These are phyloP conservation scores for Doryteuthis pealeii DNA, from an alignment of 1,140 invertebrate species.

Conservation along the genomic window DNA sequence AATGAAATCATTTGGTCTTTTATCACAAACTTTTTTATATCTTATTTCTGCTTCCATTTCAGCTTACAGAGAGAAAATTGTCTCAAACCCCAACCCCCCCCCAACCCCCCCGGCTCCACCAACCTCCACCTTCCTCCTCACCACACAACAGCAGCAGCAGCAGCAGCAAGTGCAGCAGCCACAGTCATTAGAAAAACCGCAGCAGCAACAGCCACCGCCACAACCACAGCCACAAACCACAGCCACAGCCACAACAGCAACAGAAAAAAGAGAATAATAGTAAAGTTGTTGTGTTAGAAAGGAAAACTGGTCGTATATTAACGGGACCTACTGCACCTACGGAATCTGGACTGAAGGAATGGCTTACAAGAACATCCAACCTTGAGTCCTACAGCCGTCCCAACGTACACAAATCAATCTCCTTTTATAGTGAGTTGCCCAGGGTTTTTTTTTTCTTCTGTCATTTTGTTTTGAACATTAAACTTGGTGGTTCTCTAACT, in stretches of 20 bases:
- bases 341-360: constrained; percentile 74
- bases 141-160: too few species aligned
- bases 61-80: too few species aligned
- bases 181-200: background rate
- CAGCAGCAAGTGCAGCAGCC: too few species aligned
- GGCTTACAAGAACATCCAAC: constrained; percentile 84
- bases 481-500: too few species aligned
- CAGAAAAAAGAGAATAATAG: constrained; percentile 1
- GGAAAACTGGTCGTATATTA: constrained; percentile 74
- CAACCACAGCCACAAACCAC: background rate
- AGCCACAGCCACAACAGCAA: background rate
- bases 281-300: constrained; percentile 76
- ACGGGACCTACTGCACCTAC: constrained; percentile 77
- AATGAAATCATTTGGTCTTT: too few species aligned
- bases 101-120: too few species aligned
- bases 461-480: too few species aligned
- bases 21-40: too few species aligned
- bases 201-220: background rate
- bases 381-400: constrained; percentile 76
- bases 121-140: too few species aligned
- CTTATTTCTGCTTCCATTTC: too few species aligned
- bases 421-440: constrained; percentile 13
- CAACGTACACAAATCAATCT: constrained; percentile 21
- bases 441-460: too few species aligned
- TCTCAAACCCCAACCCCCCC: too few species aligned